Percentiles rank a stretch among this genome's conserved stretches.
Evolutionary conservation across 2,888 invertebrate species (phyloP).

Genomic region (Endomychus coccineus): DNA sequence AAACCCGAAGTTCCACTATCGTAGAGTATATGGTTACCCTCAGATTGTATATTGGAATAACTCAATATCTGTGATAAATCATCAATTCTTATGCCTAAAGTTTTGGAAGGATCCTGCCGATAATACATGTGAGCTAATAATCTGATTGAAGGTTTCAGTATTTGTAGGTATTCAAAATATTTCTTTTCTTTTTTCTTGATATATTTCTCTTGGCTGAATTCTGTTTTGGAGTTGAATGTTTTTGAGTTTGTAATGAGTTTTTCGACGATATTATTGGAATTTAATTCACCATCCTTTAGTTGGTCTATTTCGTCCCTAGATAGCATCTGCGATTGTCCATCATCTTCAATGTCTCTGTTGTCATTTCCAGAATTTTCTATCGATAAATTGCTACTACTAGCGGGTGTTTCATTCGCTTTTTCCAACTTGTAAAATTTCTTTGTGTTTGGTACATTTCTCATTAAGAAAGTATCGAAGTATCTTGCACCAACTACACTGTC

Average conservation of each 20-base stretch:
- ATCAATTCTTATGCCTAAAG: conserved; percentile 74
- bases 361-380: conserved; percentile 66
- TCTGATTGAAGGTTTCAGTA: conserved; percentile 73
- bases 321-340: conserved; percentile 72
- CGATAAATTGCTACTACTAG: conserved; percentile 56
- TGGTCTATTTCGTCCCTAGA: conserved; percentile 75
- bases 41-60: conserved; percentile 70
- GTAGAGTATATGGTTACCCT: conserved; percentile 72
- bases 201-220: conserved; percentile 90
- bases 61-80: conserved; percentile 83
- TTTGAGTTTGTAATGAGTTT: conserved; percentile 85
- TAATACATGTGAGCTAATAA: conserved; percentile 81
- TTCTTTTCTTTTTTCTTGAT: conserved; percentile 92
- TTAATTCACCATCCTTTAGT: conserved; percentile 66
- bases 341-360: conserved; percentile 77
- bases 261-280: conserved; percentile 76
- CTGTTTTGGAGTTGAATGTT: conserved; percentile 85
- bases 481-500: conserved; percentile 58
- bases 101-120: conserved; percentile 66
- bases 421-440: conserved; percentile 49
- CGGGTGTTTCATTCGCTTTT: conserved; percentile 50
- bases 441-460: conserved; percentile 54
- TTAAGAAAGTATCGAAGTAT: conserved; percentile 70
- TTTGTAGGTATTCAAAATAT: conserved; percentile 76
- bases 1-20: conserved; percentile 86